These are phyloP conservation scores for Sorex araneus DNA, from an alignment of 2,113 vertebrate species.

Conservation along the genomic window DNA sequence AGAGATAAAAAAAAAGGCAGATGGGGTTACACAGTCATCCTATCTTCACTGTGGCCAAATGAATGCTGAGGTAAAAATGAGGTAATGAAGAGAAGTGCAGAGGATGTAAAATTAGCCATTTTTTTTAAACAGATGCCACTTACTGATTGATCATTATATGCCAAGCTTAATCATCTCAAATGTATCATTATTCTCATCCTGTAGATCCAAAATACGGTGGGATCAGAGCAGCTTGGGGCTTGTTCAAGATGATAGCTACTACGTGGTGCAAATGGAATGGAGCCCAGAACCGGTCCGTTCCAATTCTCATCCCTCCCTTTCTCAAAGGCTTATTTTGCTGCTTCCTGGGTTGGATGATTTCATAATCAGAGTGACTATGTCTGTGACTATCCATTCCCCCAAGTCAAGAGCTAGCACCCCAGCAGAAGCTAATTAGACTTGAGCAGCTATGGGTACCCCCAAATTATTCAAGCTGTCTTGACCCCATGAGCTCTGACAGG, in stretches of 20 bases:
- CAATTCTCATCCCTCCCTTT: neutral
- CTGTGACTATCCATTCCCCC: neutral
- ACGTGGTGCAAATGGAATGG: neutral
- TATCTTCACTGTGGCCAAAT: neutral
- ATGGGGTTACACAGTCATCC: neutral
- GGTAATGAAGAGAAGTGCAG: too few relatives aligned
- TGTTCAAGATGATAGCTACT: neutral
- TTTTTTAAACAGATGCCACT: slow-evolving; percentile 31
- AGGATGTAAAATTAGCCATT: neutral
- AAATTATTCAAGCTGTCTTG: slow-evolving; percentile 57
- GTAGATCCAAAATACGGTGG: neutral
- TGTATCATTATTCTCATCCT: neutral
- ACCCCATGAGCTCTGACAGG: neutral
- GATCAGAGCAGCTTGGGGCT: neutral
- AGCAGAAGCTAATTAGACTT: slow-evolving; percentile 37
- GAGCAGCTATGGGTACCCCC: neutral
- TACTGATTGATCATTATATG: neutral
- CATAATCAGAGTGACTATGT: neutral
- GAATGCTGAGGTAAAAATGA: neutral
- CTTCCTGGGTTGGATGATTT: neutral
- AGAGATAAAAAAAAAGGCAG: neutral
- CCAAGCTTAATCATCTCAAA: neutral
- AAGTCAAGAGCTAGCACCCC: neutral
- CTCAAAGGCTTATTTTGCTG: neutral
- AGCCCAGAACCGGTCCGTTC: neutral